Base-by-base conservation (phyloP, 1,140 invertebrate species). In the Drosophila gunungcola region DNA sequence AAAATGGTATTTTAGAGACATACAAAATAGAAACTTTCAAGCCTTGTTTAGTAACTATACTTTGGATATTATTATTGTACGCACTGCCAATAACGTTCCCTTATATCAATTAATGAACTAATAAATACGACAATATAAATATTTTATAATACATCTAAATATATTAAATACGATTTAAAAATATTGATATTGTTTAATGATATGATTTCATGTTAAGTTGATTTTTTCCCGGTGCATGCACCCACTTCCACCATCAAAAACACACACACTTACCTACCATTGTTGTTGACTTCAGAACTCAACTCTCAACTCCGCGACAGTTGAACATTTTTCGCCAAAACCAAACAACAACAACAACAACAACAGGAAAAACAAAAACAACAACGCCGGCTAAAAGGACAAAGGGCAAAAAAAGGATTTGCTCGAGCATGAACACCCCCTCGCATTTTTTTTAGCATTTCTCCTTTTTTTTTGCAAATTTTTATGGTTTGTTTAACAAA, bases 401-500 rank as follows among this genome's bases (percentile, higher is more conserved):
- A 67, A 52, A 42, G 41, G 63, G 60, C 58, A 42, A 53, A 69
- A 57, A 65, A 88, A 78, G 84, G 73, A 88, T 84, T 88, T 64
- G 69, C 63, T 84, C 84, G 79, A 72, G 80, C 84, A 89, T 80
- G 77, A 89, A 68, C 57, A 73, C 68, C 51, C 57, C 34, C 45
- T 39, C 56, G 10, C 43, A 39, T 62, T 78, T 36, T 70, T 70
- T 46, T 39, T 57, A 21, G 16, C 29, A 11, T 56, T 43, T 41
- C 21, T 48, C 41, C 53, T 32, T 42, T 38, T 36, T 62, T 75
- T 83, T 79, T 77, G 83, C 83, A 88, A 89, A 89, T 88, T 80
- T 89, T 89, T 89, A 89, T 88, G 83, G 80, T 79, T 88, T 88
- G 84, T 88, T 88, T 80, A 84, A 89, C 83, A 89, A 83, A 78